phyloP scores from a whole-genome alignment of 2,113 vertebrate genomes.

The Oreocharis arfaki region DNA sequence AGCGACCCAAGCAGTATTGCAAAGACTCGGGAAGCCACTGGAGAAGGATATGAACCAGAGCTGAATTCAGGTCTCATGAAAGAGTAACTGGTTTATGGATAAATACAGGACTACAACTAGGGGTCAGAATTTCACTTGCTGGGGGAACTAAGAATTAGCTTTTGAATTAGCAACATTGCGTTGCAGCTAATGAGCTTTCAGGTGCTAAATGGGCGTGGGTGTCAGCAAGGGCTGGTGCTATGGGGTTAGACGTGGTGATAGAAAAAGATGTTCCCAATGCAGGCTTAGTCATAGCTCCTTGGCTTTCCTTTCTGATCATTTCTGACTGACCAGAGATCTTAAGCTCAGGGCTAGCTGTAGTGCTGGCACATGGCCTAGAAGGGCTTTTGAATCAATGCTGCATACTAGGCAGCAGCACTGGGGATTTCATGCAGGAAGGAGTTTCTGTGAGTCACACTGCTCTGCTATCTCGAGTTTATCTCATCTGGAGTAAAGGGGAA shows the following conservation, averaged over 20 bases:
- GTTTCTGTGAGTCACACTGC: neutral
- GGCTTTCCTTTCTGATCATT: neutral
- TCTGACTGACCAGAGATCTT: neutral
- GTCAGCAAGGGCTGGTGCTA: neutral
- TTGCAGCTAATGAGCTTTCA: neutral
- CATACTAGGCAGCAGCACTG: neutral
- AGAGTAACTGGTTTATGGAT: neutral
- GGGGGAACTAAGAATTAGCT: neutral
- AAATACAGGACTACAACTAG: neutral
- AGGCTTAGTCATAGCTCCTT: constrained; percentile 3
- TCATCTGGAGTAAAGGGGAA: neutral
- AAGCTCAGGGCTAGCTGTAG: neutral
- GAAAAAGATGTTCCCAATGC: neutral
- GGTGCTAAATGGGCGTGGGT: neutral
- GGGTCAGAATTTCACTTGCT: neutral
- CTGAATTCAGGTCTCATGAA: neutral
- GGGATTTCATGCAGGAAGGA: neutral
- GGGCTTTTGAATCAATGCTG: neutral
- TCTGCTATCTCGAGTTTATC: neutral
- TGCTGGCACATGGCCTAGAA: neutral
- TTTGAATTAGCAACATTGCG: neutral
- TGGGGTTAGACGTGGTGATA: neutral
- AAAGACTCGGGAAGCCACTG: neutral
- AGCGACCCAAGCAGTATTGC: accelerated
- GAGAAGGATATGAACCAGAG: neutral